Conservation (phyloP, 2,113 vertebrate genomes). For the Muscicapa adusta region DNA sequence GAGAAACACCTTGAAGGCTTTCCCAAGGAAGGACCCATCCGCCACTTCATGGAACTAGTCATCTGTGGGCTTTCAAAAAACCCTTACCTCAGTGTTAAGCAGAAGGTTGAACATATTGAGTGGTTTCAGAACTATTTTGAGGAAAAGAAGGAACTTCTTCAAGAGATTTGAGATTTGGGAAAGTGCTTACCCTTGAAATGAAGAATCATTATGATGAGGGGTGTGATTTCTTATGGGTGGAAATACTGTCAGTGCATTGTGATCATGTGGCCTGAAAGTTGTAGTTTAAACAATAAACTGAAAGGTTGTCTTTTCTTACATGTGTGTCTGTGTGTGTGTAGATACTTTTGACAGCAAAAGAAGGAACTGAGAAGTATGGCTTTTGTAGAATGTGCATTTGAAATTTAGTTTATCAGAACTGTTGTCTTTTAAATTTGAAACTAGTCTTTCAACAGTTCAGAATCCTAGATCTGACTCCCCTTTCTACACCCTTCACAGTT, state of each 20-base stretch:
- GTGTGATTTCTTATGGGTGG: not conserved
- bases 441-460: not conserved
- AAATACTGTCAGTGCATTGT: not conserved
- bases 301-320: not conserved
- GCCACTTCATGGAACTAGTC: slow-evolving; percentile 96
- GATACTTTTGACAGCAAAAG: not conserved
- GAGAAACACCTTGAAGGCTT: slow-evolving; percentile 86
- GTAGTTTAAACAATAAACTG: slow-evolving; percentile 32
- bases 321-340: not conserved
- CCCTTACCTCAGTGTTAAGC: slow-evolving; percentile 82
- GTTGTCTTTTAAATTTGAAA: not conserved
- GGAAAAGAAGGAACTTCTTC: slow-evolving; percentile 84
- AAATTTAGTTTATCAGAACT: not conserved
- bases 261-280: not conserved
- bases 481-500: not conserved
- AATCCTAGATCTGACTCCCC: not conserved
- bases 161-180: slow-evolving; percentile 67
- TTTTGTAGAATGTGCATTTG: not conserved
- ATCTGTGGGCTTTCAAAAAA: slow-evolving; percentile 89
- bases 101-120: slow-evolving; percentile 90
- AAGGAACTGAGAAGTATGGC: not conserved
- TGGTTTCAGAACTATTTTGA: slow-evolving; percentile 95
- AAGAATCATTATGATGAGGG: not conserved
- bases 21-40: slow-evolving; percentile 85
- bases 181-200: not conserved